Conservation (phyloP, 1,140 invertebrate species). For the Gonioctena quinquepunctata region DNA sequence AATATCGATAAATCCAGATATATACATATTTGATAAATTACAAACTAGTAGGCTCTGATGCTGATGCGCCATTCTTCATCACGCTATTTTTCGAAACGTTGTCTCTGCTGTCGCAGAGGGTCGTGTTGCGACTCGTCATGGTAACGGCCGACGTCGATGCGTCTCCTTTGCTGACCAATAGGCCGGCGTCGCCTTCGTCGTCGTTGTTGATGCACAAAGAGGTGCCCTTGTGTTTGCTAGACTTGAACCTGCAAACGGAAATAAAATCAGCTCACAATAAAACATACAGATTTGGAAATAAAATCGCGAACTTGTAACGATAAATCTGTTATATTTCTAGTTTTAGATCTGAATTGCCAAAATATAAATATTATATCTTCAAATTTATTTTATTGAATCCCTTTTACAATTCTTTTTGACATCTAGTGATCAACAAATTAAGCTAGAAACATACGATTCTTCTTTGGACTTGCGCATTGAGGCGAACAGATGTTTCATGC, state of each 20-base stretch:
- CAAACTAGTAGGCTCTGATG: constrained; percentile 40
- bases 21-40: constrained; percentile 24
- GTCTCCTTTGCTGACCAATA: constrained; percentile 61
- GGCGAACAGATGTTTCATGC: too few relatives aligned
- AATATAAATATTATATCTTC: too few relatives aligned
- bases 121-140: constrained; percentile 62
- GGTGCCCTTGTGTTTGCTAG: constrained; percentile 46
- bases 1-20: background rate
- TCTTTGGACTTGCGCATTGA: too few relatives aligned
- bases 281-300: too few relatives aligned
- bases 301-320: too few relatives aligned
- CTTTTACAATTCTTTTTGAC: too few relatives aligned
- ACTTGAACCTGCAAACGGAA: constrained; percentile 28
- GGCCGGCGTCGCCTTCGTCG: constrained; percentile 60
- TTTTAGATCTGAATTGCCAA: too few relatives aligned
- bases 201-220: constrained; percentile 58
- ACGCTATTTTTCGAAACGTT: constrained; percentile 30
- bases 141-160: constrained; percentile 62
- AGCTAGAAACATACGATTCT: too few relatives aligned
- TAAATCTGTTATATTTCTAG: too few relatives aligned
- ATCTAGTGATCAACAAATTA: too few relatives aligned
- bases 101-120: constrained; percentile 54
- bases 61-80: constrained; percentile 45
- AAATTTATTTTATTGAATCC: too few relatives aligned
- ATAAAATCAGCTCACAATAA: too few relatives aligned